Evolutionary conservation across 1,140 invertebrate species (phyloP).

Genomic region (Monomorium pharaonis): DNA sequence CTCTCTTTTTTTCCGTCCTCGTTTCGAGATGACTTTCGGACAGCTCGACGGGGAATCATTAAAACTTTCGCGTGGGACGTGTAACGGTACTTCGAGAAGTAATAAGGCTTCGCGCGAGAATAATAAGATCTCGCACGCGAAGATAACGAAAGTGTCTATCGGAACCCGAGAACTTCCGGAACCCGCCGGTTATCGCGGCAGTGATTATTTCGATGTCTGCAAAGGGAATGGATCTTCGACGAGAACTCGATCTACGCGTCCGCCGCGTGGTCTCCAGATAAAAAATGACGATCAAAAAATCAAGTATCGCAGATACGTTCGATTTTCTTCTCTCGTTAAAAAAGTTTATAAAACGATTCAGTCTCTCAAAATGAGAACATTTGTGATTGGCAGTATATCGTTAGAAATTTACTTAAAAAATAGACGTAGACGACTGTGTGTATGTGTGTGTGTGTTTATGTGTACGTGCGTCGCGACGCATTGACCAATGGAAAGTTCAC

Average conservation of each 20-base stretch:
- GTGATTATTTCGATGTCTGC: constrained; percentile 42
- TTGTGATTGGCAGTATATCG: constrained; percentile 22
- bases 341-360: constrained; percentile 29
- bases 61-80: constrained; percentile 44
- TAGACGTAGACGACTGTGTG: background rate
- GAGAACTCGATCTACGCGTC: background rate
- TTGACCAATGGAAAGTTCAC: constrained; percentile 9
- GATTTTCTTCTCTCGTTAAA: background rate
- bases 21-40: constrained; percentile 20
- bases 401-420: constrained; percentile 21
- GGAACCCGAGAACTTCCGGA: constrained; percentile 39
- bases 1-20: background rate
- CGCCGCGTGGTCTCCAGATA: background rate
- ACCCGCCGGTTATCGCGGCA: constrained; percentile 24
- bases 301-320: background rate
- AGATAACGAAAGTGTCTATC: constrained; percentile 39
- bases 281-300: background rate
- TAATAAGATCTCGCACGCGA: constrained; percentile 38
- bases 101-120: constrained; percentile 28
- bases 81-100: constrained; percentile 27
- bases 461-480: background rate
- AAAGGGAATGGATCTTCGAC: constrained; percentile 1
- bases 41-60: constrained; percentile 33
- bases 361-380: constrained; percentile 25
- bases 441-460: background rate